Conservation (phyloP, 2,888 invertebrate genomes). For the Synanthedon vespiformis region DNA sequence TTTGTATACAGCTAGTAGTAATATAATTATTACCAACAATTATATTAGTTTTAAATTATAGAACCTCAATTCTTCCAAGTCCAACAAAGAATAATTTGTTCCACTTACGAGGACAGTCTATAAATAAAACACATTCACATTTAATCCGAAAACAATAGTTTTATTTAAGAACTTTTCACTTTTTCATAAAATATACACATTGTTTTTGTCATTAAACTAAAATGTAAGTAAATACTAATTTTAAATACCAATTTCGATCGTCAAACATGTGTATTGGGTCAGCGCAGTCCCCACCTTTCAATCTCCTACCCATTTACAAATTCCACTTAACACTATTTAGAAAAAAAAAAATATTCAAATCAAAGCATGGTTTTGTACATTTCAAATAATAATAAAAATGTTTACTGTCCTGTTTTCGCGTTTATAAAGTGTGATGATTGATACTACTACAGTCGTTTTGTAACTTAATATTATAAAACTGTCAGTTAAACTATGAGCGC, state of each 20-base stretch:
- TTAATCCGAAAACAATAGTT: constrained; percentile 72
- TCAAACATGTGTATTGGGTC: constrained; percentile 24
- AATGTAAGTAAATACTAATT: constrained; percentile 71
- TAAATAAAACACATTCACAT: constrained; percentile 61
- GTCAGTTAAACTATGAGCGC: constrained; percentile 18
- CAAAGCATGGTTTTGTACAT: constrained; percentile 69
- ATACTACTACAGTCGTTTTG: constrained; percentile 54
- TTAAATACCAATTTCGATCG: constrained; percentile 65
- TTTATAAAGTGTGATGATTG: constrained; percentile 64
- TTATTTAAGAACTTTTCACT: constrained; percentile 71
- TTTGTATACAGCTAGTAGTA: too few relatives aligned
- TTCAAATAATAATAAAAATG: constrained; percentile 53
- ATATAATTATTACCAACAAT: too few relatives aligned
- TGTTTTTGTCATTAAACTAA: constrained; percentile 71
- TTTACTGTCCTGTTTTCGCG: constrained; percentile 39
- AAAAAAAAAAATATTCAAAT: constrained; percentile 59
- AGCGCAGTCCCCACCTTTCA: not conserved
- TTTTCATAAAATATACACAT: constrained; percentile 72
- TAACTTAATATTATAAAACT: constrained; percentile 53
- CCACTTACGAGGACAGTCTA: too few relatives aligned
- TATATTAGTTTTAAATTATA: too few relatives aligned
- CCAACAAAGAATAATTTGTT: too few relatives aligned
- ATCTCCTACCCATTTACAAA: constrained; percentile 49
- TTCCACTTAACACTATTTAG: constrained; percentile 64
- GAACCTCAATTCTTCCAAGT: too few relatives aligned